Conservation (phyloP, 2,113 vertebrate species). For the Leiothrix lutea region DNA sequence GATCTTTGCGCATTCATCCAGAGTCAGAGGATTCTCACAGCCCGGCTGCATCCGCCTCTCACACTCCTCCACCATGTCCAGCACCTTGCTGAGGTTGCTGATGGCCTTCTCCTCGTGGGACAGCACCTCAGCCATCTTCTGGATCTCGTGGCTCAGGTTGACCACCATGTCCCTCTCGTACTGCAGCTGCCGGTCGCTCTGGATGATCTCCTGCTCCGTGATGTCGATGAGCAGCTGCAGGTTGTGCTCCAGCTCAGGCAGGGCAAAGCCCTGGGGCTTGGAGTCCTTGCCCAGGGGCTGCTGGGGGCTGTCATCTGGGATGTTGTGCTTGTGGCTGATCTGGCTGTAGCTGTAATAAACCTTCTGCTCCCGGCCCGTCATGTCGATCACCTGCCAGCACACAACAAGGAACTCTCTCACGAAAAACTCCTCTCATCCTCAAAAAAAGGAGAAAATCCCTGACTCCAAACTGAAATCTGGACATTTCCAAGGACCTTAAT, state of each 20-base stretch:
- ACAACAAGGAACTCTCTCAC: background rate
- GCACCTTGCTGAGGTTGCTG: conserved; percentile 85
- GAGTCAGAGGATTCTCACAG: conserved; percentile 71
- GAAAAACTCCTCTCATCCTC: rapidly evolving
- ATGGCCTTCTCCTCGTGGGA: conserved; percentile 80
- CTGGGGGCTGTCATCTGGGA: conserved; percentile 85
- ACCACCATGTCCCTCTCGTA: conserved; percentile 93
- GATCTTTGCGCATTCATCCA: conserved; percentile 85
- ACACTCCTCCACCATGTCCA: conserved; percentile 89
- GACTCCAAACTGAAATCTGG: background rate
- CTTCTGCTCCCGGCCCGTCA: conserved; percentile 95
- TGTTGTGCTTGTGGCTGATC: conserved; percentile 93
- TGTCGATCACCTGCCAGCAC: conserved; percentile 89
- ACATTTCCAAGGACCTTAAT: background rate
- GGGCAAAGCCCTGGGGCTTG: conserved; percentile 82
- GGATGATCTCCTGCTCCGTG: conserved; percentile 97
- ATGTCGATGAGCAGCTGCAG: conserved; percentile 94
- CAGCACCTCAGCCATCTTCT: conserved; percentile 81
- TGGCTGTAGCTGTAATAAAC: conserved; percentile 99
- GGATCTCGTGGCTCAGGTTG: conserved; percentile 87
- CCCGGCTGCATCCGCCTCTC: conserved; percentile 78
- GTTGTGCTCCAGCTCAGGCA: conserved; percentile 97
- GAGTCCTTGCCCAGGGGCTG: conserved; percentile 77
- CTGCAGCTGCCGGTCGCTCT: conserved; percentile 92
- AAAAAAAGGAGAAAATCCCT: background rate